These are phyloP conservation scores for Rhyacophila brunnea DNA, from an alignment of 1,140 invertebrate species.

Conservation along the genomic window DNA sequence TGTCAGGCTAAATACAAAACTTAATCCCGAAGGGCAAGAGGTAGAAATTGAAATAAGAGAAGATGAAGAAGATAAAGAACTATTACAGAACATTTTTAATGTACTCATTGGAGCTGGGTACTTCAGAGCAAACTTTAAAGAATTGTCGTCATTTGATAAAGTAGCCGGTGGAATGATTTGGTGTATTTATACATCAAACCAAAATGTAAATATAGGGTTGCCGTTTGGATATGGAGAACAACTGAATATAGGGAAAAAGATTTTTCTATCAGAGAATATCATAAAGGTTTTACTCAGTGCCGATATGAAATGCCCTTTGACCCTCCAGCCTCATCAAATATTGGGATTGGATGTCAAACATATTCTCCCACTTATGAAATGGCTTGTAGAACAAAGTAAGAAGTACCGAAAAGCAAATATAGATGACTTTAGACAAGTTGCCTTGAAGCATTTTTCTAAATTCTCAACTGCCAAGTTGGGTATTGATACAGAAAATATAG, in stretches of 20 bases:
- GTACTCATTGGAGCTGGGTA: slow-evolving; percentile 26
- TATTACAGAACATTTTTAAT: slow-evolving; percentile 27
- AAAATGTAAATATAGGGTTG: slow-evolving; percentile 25
- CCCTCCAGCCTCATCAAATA: slow-evolving; percentile 31
- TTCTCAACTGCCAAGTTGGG: slow-evolving; percentile 6
- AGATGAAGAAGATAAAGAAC: slow-evolving; percentile 27
- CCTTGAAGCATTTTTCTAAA: background rate
- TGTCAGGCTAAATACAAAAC: no score
- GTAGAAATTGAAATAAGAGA: slow-evolving; percentile 23
- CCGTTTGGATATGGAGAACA: slow-evolving; percentile 29
- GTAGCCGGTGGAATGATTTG: slow-evolving; percentile 30
- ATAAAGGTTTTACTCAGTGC: slow-evolving; percentile 25
- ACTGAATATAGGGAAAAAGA: slow-evolving; percentile 29
- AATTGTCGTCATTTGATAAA: slow-evolving; percentile 28
- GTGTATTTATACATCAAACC: slow-evolving; percentile 28
- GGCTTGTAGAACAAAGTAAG: slow-evolving; percentile 19
- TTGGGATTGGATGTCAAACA: slow-evolving; percentile 32
- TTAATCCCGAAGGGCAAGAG: no score
- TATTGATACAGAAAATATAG: background rate
- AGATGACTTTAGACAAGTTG: slow-evolving; percentile 5
- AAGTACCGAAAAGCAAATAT: slow-evolving; percentile 8
- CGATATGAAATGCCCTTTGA: slow-evolving; percentile 25
- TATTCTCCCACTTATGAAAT: slow-evolving; percentile 25
- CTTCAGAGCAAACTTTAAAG: slow-evolving; percentile 28
- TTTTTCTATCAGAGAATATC: slow-evolving; percentile 30